phyloP scores from a whole-genome alignment of 92 coral and sea anemone species.

The Galaxea fascicularis region DNA sequence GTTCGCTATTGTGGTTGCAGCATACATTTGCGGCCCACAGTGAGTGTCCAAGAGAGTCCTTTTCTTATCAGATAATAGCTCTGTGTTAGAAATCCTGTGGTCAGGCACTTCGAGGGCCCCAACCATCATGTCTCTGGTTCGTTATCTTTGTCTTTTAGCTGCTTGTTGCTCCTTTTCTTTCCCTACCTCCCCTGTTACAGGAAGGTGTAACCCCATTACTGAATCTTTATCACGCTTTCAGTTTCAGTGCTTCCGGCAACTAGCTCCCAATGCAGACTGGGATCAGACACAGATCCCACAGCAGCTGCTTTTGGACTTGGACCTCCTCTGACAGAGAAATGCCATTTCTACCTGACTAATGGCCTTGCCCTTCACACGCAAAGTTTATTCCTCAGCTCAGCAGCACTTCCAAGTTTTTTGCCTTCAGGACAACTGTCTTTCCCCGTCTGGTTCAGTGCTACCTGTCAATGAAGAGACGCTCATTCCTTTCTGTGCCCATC shows the following conservation, averaged over 20 bases:
- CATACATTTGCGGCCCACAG: neutral
- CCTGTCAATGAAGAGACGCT: conserved; percentile 12
- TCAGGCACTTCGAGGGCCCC: conserved; percentile 45
- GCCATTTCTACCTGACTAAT: conserved; percentile 4
- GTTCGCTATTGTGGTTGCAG: conserved; percentile 30
- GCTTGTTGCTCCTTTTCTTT: conserved; percentile 26
- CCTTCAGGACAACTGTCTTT: neutral
- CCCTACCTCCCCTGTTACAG: conserved; percentile 17
- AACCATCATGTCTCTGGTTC: conserved; percentile 27
- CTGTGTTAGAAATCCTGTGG: conserved; percentile 18
- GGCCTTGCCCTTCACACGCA: neutral
- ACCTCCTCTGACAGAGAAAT: conserved; percentile 23
- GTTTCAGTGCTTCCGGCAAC: conserved; percentile 21
- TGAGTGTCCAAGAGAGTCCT: too few relatives aligned
- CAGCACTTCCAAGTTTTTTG: neutral
- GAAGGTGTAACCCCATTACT: conserved; percentile 11
- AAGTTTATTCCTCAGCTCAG: conserved; percentile 1
- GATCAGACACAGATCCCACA: conserved; percentile 26
- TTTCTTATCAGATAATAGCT: conserved; percentile 3
- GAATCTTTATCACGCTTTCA: conserved; percentile 30
- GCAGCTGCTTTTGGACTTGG: conserved; percentile 17
- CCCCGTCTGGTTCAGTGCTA: neutral
- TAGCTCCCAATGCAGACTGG: conserved; percentile 35
- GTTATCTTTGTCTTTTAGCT: conserved; percentile 3
- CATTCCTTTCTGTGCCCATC: neutral